Evolutionary conservation across 1,140 invertebrate species (phyloP).

Genomic region (Drosophila prosaltans): DNA sequence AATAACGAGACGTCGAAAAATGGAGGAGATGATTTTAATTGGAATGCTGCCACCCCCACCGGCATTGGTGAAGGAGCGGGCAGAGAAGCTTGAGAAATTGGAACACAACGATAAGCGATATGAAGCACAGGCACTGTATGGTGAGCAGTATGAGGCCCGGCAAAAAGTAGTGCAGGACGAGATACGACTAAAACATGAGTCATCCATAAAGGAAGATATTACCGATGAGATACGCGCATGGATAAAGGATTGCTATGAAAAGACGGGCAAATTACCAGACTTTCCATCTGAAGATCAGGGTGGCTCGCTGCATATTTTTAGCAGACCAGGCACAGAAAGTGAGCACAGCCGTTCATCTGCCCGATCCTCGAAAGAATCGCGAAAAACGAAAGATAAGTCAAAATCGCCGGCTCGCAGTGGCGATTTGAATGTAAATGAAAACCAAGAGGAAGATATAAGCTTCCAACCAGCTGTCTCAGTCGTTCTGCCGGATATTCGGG

Average conservation of each 20-base stretch:
- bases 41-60: slow-evolving; percentile 87
- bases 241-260: slow-evolving; percentile 90
- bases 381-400: slow-evolving; percentile 88
- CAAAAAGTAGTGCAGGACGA: slow-evolving; percentile 85
- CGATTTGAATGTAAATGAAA: slow-evolving; percentile 85
- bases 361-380: slow-evolving; percentile 90
- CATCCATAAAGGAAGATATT: slow-evolving; percentile 91
- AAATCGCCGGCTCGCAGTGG: slow-evolving; percentile 84
- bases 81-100: slow-evolving; percentile 67
- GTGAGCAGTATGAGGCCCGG: slow-evolving; percentile 86
- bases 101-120: slow-evolving; percentile 84
- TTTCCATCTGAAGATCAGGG: slow-evolving; percentile 95
- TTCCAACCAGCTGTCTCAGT: slow-evolving; percentile 85
- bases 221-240: slow-evolving; percentile 93
- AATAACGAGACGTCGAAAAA: slow-evolving; percentile 87
- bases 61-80: slow-evolving; percentile 63
- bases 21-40: slow-evolving; percentile 94
- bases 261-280: slow-evolving; percentile 94
- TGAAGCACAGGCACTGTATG: slow-evolving; percentile 86
- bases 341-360: slow-evolving; percentile 90
- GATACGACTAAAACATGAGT: slow-evolving; percentile 86
- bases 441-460: slow-evolving; percentile 84
- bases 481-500: slow-evolving; percentile 85
- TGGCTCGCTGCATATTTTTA: slow-evolving; percentile 92
- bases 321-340: slow-evolving; percentile 88